Evolutionary conservation across 2,888 invertebrate genomes (phyloP), one percentile per base, ranked within the genome.

Genomic region (Venustoraphidia nigricollis): DNA sequence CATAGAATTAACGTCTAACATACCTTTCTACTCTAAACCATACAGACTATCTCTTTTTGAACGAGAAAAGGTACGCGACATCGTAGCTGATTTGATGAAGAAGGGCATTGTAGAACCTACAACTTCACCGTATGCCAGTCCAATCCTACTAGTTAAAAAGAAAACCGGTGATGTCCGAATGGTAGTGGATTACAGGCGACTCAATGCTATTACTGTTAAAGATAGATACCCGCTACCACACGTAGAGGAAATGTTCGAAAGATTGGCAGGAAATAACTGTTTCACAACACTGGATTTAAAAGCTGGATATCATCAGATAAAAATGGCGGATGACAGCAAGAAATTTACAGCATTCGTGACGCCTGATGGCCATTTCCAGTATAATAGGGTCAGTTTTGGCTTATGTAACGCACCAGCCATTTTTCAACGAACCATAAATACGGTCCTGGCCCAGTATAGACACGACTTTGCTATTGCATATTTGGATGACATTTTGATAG

Each of bases 351-450:
- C 56, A 2, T 56, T 59, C 34, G 52, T 52, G 5, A 60, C 57
- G 8, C 57, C 55, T 1, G 58, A 57, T 17, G 58, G 58, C 9
- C 47, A 59, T 9, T 60, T 51, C 40, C 56, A 62, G 51, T 58
- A 56, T 41, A 44, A 51, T 4, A 46, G 53, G 0, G 56, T 60
- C 56, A 55, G 58, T 5, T 63, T 61, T 45, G 60, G 60, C 6
- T 49, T 61, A 8, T 44, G 54, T 2, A 60, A 60, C 37, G 59
- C 60, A 1, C 58, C 58, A 6, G 54, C 54, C 37, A 55, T 55
- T 9, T 63, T 59, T 46, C 58, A 59, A 44, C 49, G 56, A 9
- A 48, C 43, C 9, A 41, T 54, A 9, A 49, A 50, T 38, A 49
- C 38, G 14, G 49, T 45, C 34, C 51, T 50, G 11, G 51, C 45